A percentile compares a stretch with the other conserved stretches of the same genome.
Conservation (phyloP, 2,888 invertebrate genomes). For the Drosophila fulvimacula region DNA sequence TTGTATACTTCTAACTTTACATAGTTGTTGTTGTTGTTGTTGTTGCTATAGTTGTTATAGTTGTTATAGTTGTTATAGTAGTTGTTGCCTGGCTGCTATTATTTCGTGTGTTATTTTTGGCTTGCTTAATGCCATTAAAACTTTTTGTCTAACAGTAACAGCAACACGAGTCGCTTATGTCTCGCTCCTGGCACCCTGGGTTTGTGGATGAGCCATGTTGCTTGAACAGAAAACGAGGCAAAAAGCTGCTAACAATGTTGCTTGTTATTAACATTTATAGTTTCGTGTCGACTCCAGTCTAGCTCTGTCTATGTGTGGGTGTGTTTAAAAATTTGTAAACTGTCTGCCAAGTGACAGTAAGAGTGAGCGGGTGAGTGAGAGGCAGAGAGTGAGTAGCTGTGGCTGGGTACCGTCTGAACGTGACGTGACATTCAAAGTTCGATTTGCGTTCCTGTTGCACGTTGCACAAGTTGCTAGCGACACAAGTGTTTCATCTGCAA, state of each 20-base stretch:
- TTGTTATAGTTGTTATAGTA: constrained; percentile 5
- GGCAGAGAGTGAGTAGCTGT: not conserved
- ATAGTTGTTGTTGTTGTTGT: constrained; percentile 24
- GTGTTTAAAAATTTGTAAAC: constrained; percentile 58
- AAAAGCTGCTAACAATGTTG: constrained; percentile 57
- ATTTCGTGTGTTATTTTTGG: constrained; percentile 60
- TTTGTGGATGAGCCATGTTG: constrained; percentile 33
- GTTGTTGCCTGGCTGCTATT: constrained; percentile 23
- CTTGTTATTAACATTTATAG: constrained; percentile 78
- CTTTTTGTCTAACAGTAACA: constrained; percentile 70
- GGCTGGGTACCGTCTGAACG: constrained; percentile 38
- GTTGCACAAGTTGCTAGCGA: constrained; percentile 29
- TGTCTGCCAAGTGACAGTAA: constrained; percentile 24
- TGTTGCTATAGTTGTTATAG: constrained; percentile 1
- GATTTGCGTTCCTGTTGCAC: constrained; percentile 40
- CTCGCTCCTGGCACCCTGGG: constrained; percentile 5
- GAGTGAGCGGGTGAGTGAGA: not conserved
- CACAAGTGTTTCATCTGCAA: constrained; percentile 4
- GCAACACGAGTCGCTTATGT: constrained; percentile 5
- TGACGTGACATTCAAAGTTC: constrained; percentile 74
- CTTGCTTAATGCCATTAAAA: constrained; percentile 71
- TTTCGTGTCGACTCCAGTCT: constrained; percentile 55
- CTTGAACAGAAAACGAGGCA: constrained; percentile 18
- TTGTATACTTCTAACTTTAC: constrained; percentile 49
- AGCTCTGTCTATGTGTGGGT: constrained; percentile 9